Evolutionary conservation across 2,797 vertebrate species (phyloP).

Genomic region (Erethizon dorsatum): DNA sequence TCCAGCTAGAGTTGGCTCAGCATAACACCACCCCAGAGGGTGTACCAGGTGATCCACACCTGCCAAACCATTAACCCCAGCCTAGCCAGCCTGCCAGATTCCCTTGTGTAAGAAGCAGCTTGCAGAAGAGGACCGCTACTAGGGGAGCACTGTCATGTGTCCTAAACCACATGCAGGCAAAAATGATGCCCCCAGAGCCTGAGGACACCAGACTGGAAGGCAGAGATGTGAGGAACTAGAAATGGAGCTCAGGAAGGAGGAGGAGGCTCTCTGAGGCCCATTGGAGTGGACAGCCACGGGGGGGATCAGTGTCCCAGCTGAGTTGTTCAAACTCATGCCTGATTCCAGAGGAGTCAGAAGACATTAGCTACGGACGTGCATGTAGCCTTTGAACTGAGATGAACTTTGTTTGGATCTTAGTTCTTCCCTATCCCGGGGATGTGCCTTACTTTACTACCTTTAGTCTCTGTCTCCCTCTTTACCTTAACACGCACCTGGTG

Average conservation of each 20-base stretch:
- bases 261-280: not conserved
- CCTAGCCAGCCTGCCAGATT: not conserved
- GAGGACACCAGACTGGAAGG: not conserved
- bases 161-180: not conserved
- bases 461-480: not conserved
- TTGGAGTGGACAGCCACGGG: not conserved
- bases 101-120: not conserved
- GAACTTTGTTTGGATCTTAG: not conserved
- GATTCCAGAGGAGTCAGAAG: not conserved
- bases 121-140: not conserved
- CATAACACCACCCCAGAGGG: rapidly evolving
- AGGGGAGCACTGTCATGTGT: not conserved
- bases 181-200: rapidly evolving
- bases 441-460: rapidly evolving
- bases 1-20: not conserved
- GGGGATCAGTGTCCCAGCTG: not conserved
- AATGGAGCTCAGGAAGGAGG: not conserved
- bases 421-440: rapidly evolving
- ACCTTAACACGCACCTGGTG: not conserved
- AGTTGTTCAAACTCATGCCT: not conserved
- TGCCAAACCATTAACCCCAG: rapidly evolving
- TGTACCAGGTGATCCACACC: not conserved
- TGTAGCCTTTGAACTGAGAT: not conserved
- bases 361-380: rapidly evolving
- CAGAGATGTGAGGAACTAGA: not conserved